Evolutionary conservation across 2,797 vertebrate genomes (phyloP), one percentile per base, ranked within the genome.

Genomic region (Forpus xanthops): DNA sequence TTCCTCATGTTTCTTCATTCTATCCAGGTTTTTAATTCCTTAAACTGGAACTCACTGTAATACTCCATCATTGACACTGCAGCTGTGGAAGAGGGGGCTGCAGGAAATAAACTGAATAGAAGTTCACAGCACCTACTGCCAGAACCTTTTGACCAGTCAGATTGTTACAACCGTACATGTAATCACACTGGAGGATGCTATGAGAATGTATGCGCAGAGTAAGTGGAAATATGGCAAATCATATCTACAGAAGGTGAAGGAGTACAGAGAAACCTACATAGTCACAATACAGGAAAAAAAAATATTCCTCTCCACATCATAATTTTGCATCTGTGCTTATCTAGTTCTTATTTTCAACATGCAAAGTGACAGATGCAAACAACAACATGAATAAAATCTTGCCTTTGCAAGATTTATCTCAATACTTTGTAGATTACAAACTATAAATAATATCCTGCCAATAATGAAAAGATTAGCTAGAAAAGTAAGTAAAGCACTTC

Each of bases 351-450:
- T 49, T 94, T 42, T 82, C 67, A 93, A 93, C 45, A 85, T 75
- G 60, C 52, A 87, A 93, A 93, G 47, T 73, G 44, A 71, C 86
- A 95, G 94, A 94, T 84, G 89, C 35, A 67, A 91, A 79, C 37
- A 80, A 77, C 53, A 86, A 47, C 70, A 79, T 9, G 71, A 89
- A 79, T 62, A 90, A 94, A 86, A 93, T 74, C n/a, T 56, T 56
- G 55, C 55, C 55, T 33, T 56, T 56, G 35, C 39, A 84, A 89
- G 47, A 90, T 71, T 82, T 71, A 88, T 60, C 85, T 95, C 67
- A 88, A 30, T 56, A 31, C 30, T 79, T 76, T 65, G 47, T 56
- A 87, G 67, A 94, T 77, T 87, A 81, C 13, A 53, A 87, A 55
- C 50, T 35, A n/a, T 73, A 67, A 91, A 79, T 76, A 87, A 91